Base-by-base conservation (phyloP, 2,888 invertebrate genomes). In the Melolontha melolontha region DNA sequence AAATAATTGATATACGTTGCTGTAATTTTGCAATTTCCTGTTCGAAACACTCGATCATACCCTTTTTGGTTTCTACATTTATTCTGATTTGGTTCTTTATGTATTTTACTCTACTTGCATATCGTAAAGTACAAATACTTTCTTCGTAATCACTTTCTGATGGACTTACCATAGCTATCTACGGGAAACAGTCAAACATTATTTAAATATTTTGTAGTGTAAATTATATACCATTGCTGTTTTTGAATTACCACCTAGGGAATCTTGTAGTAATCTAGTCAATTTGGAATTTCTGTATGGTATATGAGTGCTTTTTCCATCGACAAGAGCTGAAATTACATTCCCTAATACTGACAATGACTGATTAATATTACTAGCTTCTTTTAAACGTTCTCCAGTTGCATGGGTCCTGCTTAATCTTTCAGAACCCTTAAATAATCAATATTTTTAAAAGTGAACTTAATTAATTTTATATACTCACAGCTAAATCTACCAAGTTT, bases 281-380 rank as follows among this genome's bases (percentile, higher is more conserved):
- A 99, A 85, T 84, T 99, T 99, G 0, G 97, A 97, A 86, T 99
- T 98, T 75, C 99, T 88, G 84, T 99, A 99, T 0, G 99, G 99
- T 76, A 99, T 95, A 83, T 99, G 98, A 0, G 94, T 94, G 75
- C 94, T 94, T 85, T 97, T 98, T 50, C 97, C 97, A 85, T 99
- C 98, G 1, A 98, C 98, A 71, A 99, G 86, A 1, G 99, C 97
- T 4, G 98, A 97, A 75, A 99, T 99, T 1, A 99, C 99, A 84
- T 98, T 98, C 27, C 98, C 98, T 64, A 99, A 86, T 0, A 97
- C 98, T 0, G 98, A 98, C 0, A 99, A 88, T 0, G 98, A 98
- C 71, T 98, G 89, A 86, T 98, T 98, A 75, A 99, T 99, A 85
- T 98, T 98, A 0, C 97, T 96, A 0, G 98, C 98, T 84, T 99